These are phyloP conservation scores for Ailurus styani DNA, from an alignment of 2,113 vertebrate species.

Conservation along the genomic window DNA sequence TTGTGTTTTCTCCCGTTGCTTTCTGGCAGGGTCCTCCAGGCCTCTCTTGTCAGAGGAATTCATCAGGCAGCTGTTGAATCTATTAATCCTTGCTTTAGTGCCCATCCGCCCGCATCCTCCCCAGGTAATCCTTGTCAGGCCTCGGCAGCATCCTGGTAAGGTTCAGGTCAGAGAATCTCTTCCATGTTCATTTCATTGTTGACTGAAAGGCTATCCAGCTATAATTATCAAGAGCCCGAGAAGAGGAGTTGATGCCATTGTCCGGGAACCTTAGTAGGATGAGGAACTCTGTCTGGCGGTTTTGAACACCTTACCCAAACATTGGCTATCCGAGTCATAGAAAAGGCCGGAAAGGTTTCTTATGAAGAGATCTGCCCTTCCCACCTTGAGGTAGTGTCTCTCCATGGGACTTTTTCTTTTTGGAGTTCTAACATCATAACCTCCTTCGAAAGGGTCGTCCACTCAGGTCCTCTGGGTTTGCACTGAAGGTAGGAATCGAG, in stretches of 20 bases:
- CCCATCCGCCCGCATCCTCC: not conserved
- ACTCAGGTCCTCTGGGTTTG: not conserved
- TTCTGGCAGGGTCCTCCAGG: constrained; percentile 44
- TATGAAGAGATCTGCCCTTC: not conserved
- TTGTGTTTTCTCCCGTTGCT: constrained; percentile 66
- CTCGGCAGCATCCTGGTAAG: constrained; percentile 18
- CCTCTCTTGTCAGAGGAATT: constrained; percentile 68
- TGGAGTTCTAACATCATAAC: not conserved
- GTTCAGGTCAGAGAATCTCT: constrained; percentile 25
- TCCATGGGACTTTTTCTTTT: not conserved
- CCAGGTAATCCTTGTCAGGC: not conserved
- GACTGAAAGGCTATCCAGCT: constrained; percentile 44
- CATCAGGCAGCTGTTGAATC: constrained; percentile 76
- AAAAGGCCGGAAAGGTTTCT: not conserved
- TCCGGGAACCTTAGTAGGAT: constrained; percentile 32
- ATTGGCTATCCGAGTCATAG: not conserved
- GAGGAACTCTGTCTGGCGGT: not conserved
- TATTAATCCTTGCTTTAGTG: constrained; percentile 68
- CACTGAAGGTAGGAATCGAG: not conserved
- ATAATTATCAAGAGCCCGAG: constrained; percentile 31
- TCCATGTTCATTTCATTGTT: constrained; percentile 39
- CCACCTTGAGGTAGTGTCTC: not conserved
- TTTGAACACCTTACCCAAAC: not conserved
- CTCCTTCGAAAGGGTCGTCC: not conserved
- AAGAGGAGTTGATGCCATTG: constrained; percentile 42